Conservation (phyloP, 2,888 invertebrate genomes). For the Sinhomidia bicolor region DNA sequence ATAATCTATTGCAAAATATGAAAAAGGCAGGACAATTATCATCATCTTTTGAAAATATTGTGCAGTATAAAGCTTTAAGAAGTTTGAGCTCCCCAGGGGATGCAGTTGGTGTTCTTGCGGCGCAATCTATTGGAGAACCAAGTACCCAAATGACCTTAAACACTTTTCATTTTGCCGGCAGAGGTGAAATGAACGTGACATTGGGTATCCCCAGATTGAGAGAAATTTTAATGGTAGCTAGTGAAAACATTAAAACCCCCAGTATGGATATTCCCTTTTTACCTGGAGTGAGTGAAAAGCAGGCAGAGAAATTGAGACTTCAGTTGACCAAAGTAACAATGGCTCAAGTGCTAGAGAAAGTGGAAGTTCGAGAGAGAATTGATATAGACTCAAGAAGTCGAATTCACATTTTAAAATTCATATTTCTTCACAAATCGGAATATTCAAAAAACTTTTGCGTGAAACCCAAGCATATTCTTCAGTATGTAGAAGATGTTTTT, state of each 20-base stretch:
- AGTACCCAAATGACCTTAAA: slow-evolving; percentile 99
- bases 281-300: slow-evolving; percentile 83
- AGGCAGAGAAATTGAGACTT: slow-evolving; percentile 87
- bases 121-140: slow-evolving; percentile 97
- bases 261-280: slow-evolving; percentile 96
- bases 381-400: slow-evolving; percentile 83
- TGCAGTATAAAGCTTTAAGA: slow-evolving; percentile 89
- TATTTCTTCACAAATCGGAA: slow-evolving; percentile 88
- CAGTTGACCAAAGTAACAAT: slow-evolving; percentile 90
- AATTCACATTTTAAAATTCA: slow-evolving; percentile 87
- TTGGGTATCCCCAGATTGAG: slow-evolving; percentile 98
- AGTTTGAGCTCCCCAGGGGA: slow-evolving; percentile 95
- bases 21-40: slow-evolving; percentile 81
- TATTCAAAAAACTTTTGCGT: slow-evolving; percentile 89
- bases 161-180: slow-evolving; percentile 99
- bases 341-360: slow-evolving; percentile 89
- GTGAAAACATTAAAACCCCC: slow-evolving; percentile 96
- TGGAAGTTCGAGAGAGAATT: slow-evolving; percentile 85
- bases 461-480: slow-evolving; percentile 87
- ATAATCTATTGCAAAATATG: slow-evolving; percentile 86
- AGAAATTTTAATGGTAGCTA: slow-evolving; percentile 98
- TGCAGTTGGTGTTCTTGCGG: slow-evolving; percentile 97
- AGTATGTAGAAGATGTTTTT: slow-evolving; percentile 88
- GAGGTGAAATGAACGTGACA: slow-evolving; percentile 99
- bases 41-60: slow-evolving; percentile 85